Base-by-base conservation (phyloP, 2,113 vertebrate species). In the Aspiorhynchus laticeps region DNA sequence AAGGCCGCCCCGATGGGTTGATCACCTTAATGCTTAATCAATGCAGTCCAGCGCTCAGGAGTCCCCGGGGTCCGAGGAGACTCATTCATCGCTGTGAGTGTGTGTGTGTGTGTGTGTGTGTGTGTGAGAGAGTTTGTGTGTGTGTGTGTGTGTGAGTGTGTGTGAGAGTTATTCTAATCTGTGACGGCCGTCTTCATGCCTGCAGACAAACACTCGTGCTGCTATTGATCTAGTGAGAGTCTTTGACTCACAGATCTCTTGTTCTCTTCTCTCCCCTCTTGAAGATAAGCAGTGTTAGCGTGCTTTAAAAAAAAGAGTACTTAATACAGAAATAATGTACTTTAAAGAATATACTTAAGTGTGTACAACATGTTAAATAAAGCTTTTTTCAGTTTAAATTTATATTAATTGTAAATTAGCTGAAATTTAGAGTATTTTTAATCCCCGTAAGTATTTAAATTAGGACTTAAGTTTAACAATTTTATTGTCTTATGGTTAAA, bases 11-110 rank as follows among this genome's bases (percentile, higher is more conserved):
- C 90, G 92, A 93, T 92, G 92, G 91, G 91, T 91, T 92, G 89
- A 95, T 95, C 92, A 91, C 86, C 90, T 86, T 94, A 95, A 94
- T 94, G 93, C 92, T 92, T 94, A 94, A 94, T 95, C 94, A 93
- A 94, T 95, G 91, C 75, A 84, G 87, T 90, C 92, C 89, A 88
- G 88, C 88, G 88, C 86, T 73, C 17, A 71, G 61, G 63, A 77
- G 94, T 93, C 91, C 89, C 88, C 7, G 65, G 92, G 92, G 89
- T 90, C 73, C 6, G 2, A 56, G 53, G 19, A 56, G 53, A 24
- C 53, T 56, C 53, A 56, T 56, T 56, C 21, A 56, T 56, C 7
- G 19, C 53, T 56, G 2, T 21, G 53, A 8, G 19, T 7, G 43
- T 11, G 43, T 46, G 43, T 46, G 43, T 46, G 43, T 46, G 43